phyloP scores from a whole-genome alignment of 2,113 vertebrate genomes.

The Tragelaphus strepsiceros region DNA sequence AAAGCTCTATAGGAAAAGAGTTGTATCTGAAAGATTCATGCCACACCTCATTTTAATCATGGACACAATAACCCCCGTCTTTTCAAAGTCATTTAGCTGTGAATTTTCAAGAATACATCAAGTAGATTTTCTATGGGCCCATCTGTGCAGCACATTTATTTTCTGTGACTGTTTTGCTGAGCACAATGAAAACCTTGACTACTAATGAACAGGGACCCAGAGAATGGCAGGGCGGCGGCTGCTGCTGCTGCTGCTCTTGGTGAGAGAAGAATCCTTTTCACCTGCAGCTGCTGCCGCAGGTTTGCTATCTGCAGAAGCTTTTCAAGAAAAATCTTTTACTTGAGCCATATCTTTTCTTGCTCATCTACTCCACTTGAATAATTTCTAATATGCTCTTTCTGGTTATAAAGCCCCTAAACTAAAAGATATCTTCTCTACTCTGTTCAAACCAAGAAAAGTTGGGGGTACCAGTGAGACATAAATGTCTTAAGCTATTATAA shows the following conservation, averaged over 20 bases:
- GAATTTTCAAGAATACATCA: slow-evolving; percentile 70
- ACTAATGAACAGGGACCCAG: slow-evolving; percentile 49
- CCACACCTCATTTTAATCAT: slow-evolving; percentile 71
- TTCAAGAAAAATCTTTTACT: background rate
- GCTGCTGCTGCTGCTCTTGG: background rate
- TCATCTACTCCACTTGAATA: background rate
- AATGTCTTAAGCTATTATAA: background rate
- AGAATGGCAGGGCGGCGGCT: background rate
- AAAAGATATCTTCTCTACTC: background rate
- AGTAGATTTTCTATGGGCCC: slow-evolving; percentile 72
- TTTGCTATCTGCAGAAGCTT: background rate
- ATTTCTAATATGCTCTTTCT: slow-evolving; percentile 16
- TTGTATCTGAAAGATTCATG: slow-evolving; percentile 53
- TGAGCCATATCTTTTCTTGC: background rate
- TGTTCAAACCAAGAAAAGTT: background rate
- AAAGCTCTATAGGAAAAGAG: slow-evolving; percentile 7
- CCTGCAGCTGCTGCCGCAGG: background rate
- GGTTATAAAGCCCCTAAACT: background rate
- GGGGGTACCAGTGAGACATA: background rate
- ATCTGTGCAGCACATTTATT: slow-evolving; percentile 69
- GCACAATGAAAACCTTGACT: slow-evolving; percentile 70
- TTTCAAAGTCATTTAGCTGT: slow-evolving; percentile 72
- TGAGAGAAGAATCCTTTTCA: background rate
- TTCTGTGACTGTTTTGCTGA: slow-evolving; percentile 75
- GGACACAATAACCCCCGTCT: slow-evolving; percentile 62